These are phyloP conservation scores for Calyptomena viridis DNA, from an alignment of 2,113 vertebrate genomes.

Conservation along the genomic window DNA sequence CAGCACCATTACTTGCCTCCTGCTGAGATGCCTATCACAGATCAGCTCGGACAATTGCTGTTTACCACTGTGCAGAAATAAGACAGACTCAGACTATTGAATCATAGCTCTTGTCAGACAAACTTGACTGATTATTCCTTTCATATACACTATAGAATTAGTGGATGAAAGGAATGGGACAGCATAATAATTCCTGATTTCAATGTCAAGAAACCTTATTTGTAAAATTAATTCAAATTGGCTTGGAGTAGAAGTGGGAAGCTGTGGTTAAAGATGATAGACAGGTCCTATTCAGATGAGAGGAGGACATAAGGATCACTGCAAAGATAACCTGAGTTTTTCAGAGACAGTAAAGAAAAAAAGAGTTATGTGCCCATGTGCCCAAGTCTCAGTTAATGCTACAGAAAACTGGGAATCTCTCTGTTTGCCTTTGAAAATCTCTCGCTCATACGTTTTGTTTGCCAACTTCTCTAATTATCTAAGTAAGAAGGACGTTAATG, in stretches of 20 bases:
- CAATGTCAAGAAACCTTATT: not conserved
- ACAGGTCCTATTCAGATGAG: not conserved
- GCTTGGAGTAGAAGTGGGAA: not conserved
- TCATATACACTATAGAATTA: not conserved
- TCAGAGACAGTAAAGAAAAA: not conserved
- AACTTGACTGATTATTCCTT: slow-evolving; percentile 11
- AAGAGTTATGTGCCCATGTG: not conserved
- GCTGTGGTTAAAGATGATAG: not conserved
- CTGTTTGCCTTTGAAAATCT: not conserved
- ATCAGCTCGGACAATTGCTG: not conserved
- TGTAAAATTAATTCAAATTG: slow-evolving; percentile 22
- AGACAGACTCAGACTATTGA: not conserved
- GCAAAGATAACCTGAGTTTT: not conserved
- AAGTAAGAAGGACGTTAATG: not conserved
- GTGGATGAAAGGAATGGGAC: not conserved
- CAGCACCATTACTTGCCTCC: not conserved
- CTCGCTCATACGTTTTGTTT: not conserved
- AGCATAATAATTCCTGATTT: not conserved
- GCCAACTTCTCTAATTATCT: not conserved
- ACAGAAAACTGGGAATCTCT: not conserved
- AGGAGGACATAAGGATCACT: not conserved
- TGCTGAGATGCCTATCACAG: not conserved
- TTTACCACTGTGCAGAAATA: not conserved
- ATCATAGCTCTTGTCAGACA: not conserved
- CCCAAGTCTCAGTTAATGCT: not conserved